phyloP scores from a whole-genome alignment of 35 echinoderm and acorn worm species.

The Patiria miniata region DNA sequence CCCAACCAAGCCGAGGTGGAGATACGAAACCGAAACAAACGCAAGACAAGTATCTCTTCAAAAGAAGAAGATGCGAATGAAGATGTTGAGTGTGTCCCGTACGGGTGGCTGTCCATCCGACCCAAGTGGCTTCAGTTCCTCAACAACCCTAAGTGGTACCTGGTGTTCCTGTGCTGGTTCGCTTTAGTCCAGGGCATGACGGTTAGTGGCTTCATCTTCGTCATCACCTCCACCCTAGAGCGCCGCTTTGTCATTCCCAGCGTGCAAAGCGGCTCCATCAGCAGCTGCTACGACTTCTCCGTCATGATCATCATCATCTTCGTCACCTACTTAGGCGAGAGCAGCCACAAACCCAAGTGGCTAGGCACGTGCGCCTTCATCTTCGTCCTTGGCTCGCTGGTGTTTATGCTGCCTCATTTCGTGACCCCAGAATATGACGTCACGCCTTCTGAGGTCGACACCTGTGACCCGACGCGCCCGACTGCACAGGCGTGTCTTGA shows the following conservation, averaged over 20 bases:
- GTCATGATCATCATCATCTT: conserved; percentile 87
- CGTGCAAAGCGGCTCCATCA: conserved; percentile 81
- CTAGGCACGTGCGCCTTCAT: conserved; percentile 76
- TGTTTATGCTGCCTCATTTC: conserved; percentile 89
- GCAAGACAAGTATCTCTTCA: too few species aligned
- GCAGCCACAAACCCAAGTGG: conserved; percentile 83
- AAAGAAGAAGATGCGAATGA: background rate
- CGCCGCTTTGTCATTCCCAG: conserved; percentile 79
- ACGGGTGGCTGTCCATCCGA: conserved; percentile 54
- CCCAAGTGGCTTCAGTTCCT: conserved; percentile 64
- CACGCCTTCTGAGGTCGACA: conserved; percentile 30
- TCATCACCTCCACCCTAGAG: conserved; percentile 82
- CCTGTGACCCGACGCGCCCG: conserved; percentile 59
- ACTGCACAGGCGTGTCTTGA: conserved; percentile 13
- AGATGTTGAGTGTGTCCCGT: conserved; percentile 46
- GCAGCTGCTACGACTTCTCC: conserved; percentile 92
- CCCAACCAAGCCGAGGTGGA: background rate
- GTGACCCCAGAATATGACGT: conserved; percentile 68
- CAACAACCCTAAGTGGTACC: conserved; percentile 79
- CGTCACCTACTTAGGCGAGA: conserved; percentile 92
- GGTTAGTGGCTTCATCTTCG: conserved; percentile 90
- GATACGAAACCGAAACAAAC: background rate
- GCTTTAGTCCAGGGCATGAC: conserved; percentile 87
- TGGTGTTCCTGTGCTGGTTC: conserved; percentile 81
- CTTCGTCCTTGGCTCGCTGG: conserved; percentile 70